These are phyloP conservation scores for Apocrypta bakeri DNA, from an alignment of 1,140 invertebrate species.

Conservation along the genomic window DNA sequence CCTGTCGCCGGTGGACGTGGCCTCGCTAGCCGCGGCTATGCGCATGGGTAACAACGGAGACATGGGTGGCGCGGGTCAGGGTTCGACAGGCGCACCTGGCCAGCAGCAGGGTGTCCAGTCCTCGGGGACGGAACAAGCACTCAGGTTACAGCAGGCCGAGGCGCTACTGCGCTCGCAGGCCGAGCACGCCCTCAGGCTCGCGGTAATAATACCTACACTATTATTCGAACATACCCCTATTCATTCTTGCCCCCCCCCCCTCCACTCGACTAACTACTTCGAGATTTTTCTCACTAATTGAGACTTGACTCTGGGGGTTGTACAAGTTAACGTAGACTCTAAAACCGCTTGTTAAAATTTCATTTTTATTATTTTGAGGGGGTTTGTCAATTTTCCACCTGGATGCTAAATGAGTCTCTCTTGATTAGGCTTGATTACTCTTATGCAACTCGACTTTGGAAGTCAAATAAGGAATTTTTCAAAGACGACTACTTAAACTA, in stretches of 20 bases:
- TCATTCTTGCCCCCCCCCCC: neutral
- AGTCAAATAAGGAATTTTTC: too few relatives aligned
- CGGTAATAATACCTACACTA: constrained; percentile 75
- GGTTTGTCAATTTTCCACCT: constrained; percentile 1
- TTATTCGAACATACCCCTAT: too few relatives aligned
- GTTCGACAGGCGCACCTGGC: constrained; percentile 69
- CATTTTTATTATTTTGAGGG: neutral
- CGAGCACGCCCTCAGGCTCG: constrained; percentile 86
- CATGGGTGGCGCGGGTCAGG: constrained; percentile 74
- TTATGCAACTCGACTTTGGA: too few relatives aligned
- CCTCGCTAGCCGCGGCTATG: constrained; percentile 87
- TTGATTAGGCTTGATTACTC: neutral
- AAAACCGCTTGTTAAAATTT: neutral
- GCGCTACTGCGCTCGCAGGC: constrained; percentile 87
- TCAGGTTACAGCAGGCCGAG: constrained; percentile 86
- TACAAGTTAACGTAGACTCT: too few relatives aligned
- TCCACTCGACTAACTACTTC: neutral
- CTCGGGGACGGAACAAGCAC: constrained; percentile 78
- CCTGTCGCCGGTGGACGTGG: constrained; percentile 80
- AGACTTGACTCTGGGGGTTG: neutral
- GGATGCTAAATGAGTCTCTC: neutral
- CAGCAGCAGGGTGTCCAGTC: constrained; percentile 77
- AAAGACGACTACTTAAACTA: neutral
- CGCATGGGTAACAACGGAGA: constrained; percentile 79
- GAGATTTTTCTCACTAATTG: neutral